Evolutionary conservation across 2,888 invertebrate genomes (phyloP).

Genomic region (Diploptera punctata): DNA sequence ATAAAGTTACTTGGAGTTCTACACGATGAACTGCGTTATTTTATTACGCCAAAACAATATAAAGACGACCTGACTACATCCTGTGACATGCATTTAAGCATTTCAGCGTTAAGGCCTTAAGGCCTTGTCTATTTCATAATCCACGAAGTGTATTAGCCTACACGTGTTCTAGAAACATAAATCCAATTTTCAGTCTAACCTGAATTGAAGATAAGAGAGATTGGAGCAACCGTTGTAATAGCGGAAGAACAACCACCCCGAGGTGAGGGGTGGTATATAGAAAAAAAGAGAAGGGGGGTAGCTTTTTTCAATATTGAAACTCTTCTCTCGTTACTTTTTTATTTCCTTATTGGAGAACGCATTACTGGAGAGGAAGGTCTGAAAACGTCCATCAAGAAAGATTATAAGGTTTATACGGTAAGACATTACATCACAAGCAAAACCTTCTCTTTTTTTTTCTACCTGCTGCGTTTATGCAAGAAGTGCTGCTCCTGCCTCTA

Average conservation of each 20-base stretch:
- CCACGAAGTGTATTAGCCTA: no score
- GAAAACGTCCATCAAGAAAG: conserved; percentile 40
- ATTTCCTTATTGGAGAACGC: conserved; percentile 40
- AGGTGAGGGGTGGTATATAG: conserved; percentile 14
- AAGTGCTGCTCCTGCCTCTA: neutral
- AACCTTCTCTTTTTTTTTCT: no score
- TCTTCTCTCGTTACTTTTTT: conserved; percentile 38
- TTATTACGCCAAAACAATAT: no score
- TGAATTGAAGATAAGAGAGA: neutral
- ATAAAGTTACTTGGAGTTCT: no score
- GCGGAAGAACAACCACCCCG: conserved; percentile 6
- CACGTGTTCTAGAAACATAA: no score
- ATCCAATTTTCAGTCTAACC: neutral
- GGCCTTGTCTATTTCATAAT: no score
- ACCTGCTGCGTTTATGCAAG: neutral
- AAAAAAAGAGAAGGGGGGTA: neutral
- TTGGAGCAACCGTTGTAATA: conserved; percentile 7
- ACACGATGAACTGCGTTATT: no score
- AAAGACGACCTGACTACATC: no score
- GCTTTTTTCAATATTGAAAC: conserved; percentile 36
- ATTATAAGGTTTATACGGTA: conserved; percentile 41
- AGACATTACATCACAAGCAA: conserved; percentile 37
- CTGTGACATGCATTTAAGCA: no score
- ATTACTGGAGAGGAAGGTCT: conserved; percentile 34
- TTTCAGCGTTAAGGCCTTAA: no score